Percentiles rank a stretch among this genome's conserved stretches.
Evolutionary conservation across 2,113 vertebrate species (phyloP).

Genomic region (Muntiacus reevesi): DNA sequence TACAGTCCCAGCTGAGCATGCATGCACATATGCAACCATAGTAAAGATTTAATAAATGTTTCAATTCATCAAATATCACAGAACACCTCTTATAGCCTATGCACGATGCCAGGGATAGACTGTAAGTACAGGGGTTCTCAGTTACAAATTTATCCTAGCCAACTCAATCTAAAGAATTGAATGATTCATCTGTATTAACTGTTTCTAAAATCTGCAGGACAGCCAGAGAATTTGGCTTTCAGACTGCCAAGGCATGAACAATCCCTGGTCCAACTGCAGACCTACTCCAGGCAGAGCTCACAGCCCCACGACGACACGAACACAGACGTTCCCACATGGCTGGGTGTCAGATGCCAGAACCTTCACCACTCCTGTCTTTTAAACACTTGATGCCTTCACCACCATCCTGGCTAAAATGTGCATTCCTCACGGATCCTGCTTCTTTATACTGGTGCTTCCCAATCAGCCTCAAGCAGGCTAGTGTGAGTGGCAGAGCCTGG

Average conservation of each 20-base stretch:
- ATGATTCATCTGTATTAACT: background rate
- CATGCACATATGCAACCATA: background rate
- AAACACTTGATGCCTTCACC: background rate
- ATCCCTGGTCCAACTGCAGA: background rate
- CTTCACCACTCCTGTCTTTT: background rate
- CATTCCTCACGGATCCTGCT: background rate
- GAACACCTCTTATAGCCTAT: background rate
- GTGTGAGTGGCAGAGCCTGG: background rate
- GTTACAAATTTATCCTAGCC: background rate
- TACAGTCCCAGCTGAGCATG: background rate
- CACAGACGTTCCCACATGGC: background rate
- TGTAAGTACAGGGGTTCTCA: background rate
- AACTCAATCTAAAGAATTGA: background rate
- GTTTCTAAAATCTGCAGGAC: background rate
- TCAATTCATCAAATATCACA: background rate
- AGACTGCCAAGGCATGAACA: background rate
- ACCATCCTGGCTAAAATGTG: background rate
- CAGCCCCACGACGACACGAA: fast-evolving
- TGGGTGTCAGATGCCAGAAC: background rate
- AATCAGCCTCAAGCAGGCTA: background rate
- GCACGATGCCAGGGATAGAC: too few relatives aligned
- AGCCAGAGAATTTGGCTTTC: background rate
- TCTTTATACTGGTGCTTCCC: background rate
- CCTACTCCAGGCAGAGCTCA: background rate
- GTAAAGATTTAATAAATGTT: background rate